These are phyloP conservation scores for Rhodeus uyekii DNA, from an alignment of 2,797 vertebrate genomes.

Conservation along the genomic window DNA sequence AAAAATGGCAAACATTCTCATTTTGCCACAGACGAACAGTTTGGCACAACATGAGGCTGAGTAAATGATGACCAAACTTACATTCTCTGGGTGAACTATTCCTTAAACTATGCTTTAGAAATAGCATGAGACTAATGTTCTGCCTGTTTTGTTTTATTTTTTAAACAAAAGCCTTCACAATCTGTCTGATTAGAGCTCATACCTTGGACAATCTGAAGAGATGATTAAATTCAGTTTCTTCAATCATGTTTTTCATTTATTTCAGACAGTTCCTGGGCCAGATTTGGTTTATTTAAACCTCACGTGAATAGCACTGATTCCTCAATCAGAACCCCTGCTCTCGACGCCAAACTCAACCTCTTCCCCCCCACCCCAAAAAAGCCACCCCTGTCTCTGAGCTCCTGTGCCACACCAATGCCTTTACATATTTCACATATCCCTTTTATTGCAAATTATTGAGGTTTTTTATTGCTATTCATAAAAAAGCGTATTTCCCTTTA, in stretches of 20 bases:
- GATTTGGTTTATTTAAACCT: slow-evolving; percentile 40
- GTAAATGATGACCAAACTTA: background rate
- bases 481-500: slow-evolving; percentile 64
- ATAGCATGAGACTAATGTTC: background rate
- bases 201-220: slow-evolving; percentile 33
- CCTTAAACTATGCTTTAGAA: background rate
- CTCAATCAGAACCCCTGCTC: slow-evolving; percentile 37
- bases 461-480: slow-evolving; percentile 78
- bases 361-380: slow-evolving; percentile 35
- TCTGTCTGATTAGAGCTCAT: slow-evolving; percentile 28
- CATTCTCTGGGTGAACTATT: background rate
- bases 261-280: slow-evolving; percentile 34
- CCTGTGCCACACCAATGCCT: slow-evolving; percentile 62
- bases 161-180: slow-evolving; percentile 4
- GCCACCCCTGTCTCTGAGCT: slow-evolving; percentile 62
- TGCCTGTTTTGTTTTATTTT: slow-evolving; percentile 8
- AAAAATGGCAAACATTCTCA: background rate
- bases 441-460: slow-evolving; percentile 78
- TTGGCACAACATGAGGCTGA: background rate
- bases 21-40: background rate
- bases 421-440: slow-evolving; percentile 69
- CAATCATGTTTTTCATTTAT: slow-evolving; percentile 38
- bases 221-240: slow-evolving; percentile 19
- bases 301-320: slow-evolving; percentile 56
- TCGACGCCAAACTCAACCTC: slow-evolving; percentile 18